These are phyloP conservation scores for Vicugna pacos DNA, from an alignment of 2,113 vertebrate species.

Conservation along the genomic window DNA sequence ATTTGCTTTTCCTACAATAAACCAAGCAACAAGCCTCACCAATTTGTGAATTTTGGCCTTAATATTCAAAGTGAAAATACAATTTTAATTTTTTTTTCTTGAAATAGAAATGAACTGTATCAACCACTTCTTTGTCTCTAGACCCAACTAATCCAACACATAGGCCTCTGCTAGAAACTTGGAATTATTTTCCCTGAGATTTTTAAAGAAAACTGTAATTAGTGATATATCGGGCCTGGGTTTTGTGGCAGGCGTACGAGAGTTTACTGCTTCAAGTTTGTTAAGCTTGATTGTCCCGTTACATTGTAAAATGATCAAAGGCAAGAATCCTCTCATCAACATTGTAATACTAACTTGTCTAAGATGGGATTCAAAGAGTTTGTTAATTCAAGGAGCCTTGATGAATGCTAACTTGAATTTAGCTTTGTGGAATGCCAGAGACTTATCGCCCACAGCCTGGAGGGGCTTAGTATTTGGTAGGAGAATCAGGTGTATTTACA, in stretches of 20 bases:
- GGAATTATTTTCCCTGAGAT: background rate
- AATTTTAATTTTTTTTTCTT: background rate
- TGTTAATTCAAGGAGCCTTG: background rate
- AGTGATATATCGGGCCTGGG: background rate
- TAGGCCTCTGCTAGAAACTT: conserved; percentile 21
- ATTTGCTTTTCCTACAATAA: conserved; percentile 24
- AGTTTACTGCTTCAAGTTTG: background rate
- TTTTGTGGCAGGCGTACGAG: background rate
- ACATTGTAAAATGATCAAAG: conserved; percentile 38
- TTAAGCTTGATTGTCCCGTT: conserved; percentile 2
- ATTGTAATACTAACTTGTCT: background rate
- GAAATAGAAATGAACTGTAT: conserved; percentile 46
- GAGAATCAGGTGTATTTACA: background rate
- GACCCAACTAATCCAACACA: background rate
- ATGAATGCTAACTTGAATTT: conserved; percentile 11
- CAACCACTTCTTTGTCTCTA: conserved; percentile 56
- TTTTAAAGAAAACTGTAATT: background rate
- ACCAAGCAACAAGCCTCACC: background rate
- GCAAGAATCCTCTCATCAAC: background rate
- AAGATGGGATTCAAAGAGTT: conserved; percentile 36
- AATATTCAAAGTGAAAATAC: conserved; percentile 38
- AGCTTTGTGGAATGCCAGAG: background rate
- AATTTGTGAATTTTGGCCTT: conserved; percentile 27
- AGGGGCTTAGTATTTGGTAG: background rate
- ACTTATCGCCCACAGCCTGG: background rate